Percentiles rank a stretch among this genome's conserved stretches.
Evolutionary conservation across 2,888 invertebrate species (phyloP).

Genomic region (Phania funesta): DNA sequence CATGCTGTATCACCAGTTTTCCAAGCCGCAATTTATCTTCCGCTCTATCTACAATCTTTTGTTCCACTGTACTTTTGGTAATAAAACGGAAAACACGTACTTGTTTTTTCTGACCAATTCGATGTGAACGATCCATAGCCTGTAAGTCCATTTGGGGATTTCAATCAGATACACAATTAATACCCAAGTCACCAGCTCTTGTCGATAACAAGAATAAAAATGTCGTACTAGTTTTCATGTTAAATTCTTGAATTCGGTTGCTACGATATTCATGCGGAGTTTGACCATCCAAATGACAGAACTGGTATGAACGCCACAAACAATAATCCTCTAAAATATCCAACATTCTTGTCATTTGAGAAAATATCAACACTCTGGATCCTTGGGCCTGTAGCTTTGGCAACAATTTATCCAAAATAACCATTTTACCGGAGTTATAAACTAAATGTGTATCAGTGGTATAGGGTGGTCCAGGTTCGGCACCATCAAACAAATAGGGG

Average conservation of each 20-base stretch:
- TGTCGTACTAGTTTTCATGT: conserved; percentile 86
- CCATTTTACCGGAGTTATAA: conserved; percentile 98
- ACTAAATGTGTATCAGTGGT: conserved; percentile 98
- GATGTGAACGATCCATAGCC: conserved; percentile 98
- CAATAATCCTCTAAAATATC: conserved; percentile 98
- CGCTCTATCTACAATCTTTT: neutral
- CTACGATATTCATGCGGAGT: neutral
- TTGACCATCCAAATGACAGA: conserved; percentile 82
- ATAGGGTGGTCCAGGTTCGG: conserved; percentile 98
- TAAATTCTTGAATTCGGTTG: neutral
- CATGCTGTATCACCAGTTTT: neutral
- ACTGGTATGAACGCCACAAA: conserved; percentile 91
- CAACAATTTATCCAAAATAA: conserved; percentile 95
- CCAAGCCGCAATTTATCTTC: neutral
- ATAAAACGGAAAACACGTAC: conserved; percentile 95
- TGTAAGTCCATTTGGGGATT: conserved; percentile 99
- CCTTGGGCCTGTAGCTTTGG: conserved; percentile 94
- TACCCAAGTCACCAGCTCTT: conserved; percentile 98
- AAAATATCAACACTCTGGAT: conserved; percentile 96
- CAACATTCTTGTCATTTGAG: conserved; percentile 97
- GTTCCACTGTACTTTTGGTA: conserved; percentile 94
- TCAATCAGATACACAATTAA: conserved; percentile 99
- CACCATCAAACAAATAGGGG: conserved; percentile 99
- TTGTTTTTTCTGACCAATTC: conserved; percentile 98
- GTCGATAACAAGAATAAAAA: conserved; percentile 99